These are phyloP conservation scores for Drosophila buzzatii DNA, from an alignment of 2,888 invertebrate species.

Conservation along the genomic window DNA sequence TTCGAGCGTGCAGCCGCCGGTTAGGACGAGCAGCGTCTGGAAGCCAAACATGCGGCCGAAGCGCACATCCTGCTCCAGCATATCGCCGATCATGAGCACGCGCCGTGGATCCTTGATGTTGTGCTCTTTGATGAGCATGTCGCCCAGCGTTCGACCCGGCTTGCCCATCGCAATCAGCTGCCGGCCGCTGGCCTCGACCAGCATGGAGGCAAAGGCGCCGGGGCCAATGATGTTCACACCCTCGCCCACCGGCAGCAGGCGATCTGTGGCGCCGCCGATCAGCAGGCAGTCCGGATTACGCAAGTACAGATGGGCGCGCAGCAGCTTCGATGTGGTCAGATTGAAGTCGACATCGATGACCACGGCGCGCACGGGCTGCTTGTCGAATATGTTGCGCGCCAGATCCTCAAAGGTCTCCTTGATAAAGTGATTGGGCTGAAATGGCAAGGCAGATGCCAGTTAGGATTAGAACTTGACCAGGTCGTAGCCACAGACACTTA, in stretches of 20 bases:
- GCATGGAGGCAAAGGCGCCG: conserved; percentile 83
- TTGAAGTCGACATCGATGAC: conserved; percentile 86
- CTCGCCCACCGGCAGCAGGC: conserved; percentile 78
- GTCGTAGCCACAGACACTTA: conserved; percentile 54
- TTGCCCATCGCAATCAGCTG: conserved; percentile 85
- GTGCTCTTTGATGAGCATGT: conserved; percentile 73
- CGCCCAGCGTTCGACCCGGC: conserved; percentile 84
- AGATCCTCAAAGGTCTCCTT: conserved; percentile 68
- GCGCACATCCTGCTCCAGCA: conserved; percentile 92
- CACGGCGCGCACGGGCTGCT: conserved; percentile 85
- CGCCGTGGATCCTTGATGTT: conserved; percentile 87
- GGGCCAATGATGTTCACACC: conserved; percentile 84
- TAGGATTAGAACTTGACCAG: neutral
- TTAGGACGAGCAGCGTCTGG: conserved; percentile 91
- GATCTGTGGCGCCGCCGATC: conserved; percentile 85
- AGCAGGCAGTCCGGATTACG: conserved; percentile 85
- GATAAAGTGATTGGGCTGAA: conserved; percentile 46
- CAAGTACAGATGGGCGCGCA: conserved; percentile 85
- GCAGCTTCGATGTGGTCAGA: conserved; percentile 84
- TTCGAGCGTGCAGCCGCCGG: conserved; percentile 81
- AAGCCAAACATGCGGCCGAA: conserved; percentile 90
- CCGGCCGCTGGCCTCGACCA: conserved; percentile 82
- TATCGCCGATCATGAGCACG: conserved; percentile 94
- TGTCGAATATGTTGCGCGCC: conserved; percentile 64
- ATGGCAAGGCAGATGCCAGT: no score